Evolutionary conservation across 2,113 vertebrate species (phyloP).

Genomic region (Brevimyrus niger): DNA sequence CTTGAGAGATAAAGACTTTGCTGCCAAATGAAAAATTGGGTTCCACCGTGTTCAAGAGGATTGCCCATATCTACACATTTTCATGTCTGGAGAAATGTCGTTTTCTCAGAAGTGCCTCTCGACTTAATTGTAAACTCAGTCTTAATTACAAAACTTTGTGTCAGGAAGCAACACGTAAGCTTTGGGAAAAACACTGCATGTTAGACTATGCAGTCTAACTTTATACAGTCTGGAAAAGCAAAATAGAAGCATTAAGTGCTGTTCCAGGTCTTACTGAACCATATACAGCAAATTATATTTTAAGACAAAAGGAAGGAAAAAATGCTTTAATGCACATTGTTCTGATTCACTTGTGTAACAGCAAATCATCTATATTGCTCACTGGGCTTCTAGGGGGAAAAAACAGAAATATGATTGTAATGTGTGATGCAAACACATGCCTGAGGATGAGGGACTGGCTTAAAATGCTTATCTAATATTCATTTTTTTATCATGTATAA

Average conservation of each 20-base stretch:
- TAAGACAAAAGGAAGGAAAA: background rate
- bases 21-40: conserved; percentile 16
- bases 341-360: background rate
- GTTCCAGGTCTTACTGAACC: background rate
- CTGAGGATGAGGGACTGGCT: conserved; percentile 37
- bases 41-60: conserved; percentile 29
- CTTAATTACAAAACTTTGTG: background rate
- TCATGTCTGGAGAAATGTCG: background rate
- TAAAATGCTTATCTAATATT: conserved; percentile 38
- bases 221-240: background rate
- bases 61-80: conserved; percentile 17
- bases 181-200: background rate
- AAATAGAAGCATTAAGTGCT: background rate
- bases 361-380: conserved; percentile 15
- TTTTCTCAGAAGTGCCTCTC: background rate
- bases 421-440: conserved; percentile 20
- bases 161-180: background rate
- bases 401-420: background rate
- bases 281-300: background rate
- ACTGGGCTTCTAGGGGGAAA: background rate
- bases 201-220: background rate
- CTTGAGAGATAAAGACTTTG: conserved; percentile 31
- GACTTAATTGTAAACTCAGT: background rate
- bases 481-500: conserved; percentile 39
- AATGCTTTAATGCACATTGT: background rate